Percentiles rank a stretch among this genome's conserved stretches.
Conservation (phyloP, 2,113 vertebrate genomes). For the Butorides virescens region DNA sequence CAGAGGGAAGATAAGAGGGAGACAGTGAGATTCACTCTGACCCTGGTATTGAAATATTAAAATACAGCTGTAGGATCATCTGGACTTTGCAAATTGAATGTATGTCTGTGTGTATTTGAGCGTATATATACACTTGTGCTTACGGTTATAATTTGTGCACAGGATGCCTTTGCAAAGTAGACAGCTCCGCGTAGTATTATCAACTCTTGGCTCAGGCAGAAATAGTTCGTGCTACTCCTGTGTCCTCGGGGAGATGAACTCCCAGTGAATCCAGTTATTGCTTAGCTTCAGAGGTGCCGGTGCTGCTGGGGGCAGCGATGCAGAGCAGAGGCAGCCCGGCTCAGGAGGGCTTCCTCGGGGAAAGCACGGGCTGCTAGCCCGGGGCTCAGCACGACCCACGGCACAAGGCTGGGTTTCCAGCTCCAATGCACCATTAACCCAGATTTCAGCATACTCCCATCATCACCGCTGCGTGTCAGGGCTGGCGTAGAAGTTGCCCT, state of each 20-base stretch:
- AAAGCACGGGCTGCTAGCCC: background rate
- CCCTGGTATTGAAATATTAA: slow-evolving; percentile 72
- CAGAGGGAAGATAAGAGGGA: slow-evolving; percentile 71
- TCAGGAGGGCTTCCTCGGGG: background rate
- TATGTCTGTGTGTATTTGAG: background rate
- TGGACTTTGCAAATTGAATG: slow-evolving; percentile 32
- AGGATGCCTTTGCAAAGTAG: rapidly evolving
- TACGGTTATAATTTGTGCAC: rapidly evolving
- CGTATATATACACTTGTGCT: background rate
- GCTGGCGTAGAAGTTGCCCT: background rate
- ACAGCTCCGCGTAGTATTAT: rapidly evolving
- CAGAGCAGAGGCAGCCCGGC: background rate
- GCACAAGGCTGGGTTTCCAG: background rate
- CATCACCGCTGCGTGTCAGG: rapidly evolving
- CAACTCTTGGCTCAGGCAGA: background rate
- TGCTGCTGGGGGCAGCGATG: background rate
- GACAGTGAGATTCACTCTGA: slow-evolving; percentile 69
- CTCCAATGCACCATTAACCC: background rate
- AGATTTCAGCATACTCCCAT: background rate
- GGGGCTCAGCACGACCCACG: rapidly evolving
- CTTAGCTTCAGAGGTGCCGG: background rate
- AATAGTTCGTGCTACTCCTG: background rate
- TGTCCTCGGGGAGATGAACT: background rate
- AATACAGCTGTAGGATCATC: slow-evolving; percentile 70
- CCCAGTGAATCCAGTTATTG: background rate